These are phyloP conservation scores for Phalacrocorax pelagicus DNA, from an alignment of 2,113 vertebrate genomes.

Conservation along the genomic window DNA sequence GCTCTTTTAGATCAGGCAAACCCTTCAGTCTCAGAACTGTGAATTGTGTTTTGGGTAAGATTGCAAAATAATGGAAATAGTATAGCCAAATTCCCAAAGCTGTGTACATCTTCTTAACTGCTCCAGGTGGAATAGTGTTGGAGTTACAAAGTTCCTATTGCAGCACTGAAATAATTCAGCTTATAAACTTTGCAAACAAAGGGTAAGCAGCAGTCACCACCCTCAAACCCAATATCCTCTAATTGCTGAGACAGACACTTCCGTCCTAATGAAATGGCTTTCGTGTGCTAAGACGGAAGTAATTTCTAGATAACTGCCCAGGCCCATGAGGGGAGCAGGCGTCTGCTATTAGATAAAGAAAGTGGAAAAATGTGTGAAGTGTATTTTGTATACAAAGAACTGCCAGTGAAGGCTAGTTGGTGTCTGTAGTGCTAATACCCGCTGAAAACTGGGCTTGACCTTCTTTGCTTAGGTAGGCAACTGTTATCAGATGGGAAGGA, in stretches of 20 bases:
- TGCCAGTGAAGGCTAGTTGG: not conserved
- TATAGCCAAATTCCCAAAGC: not conserved
- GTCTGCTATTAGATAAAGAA: not conserved
- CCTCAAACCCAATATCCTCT: not conserved
- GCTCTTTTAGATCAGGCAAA: not conserved
- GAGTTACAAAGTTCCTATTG: not conserved
- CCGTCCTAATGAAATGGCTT: not conserved
- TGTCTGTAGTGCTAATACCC: not conserved
- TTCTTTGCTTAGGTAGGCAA: not conserved
- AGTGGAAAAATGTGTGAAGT: not conserved
- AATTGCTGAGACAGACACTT: not conserved
- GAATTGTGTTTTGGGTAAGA: not conserved
- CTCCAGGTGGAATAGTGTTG: accelerated
- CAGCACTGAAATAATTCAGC: accelerated
- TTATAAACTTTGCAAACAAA: not conserved
- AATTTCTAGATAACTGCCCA: accelerated
- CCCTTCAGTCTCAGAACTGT: not conserved
- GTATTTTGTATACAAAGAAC: not conserved
- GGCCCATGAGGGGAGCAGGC: accelerated
- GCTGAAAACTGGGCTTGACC: accelerated
- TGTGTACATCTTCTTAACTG: accelerated
- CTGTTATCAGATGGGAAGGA: not conserved
- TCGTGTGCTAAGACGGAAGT: not conserved
- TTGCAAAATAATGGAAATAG: accelerated
- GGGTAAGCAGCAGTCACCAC: not conserved